phyloP scores from a whole-genome alignment of 2,797 vertebrate species.

The Oryzias dopingdopingensis region DNA sequence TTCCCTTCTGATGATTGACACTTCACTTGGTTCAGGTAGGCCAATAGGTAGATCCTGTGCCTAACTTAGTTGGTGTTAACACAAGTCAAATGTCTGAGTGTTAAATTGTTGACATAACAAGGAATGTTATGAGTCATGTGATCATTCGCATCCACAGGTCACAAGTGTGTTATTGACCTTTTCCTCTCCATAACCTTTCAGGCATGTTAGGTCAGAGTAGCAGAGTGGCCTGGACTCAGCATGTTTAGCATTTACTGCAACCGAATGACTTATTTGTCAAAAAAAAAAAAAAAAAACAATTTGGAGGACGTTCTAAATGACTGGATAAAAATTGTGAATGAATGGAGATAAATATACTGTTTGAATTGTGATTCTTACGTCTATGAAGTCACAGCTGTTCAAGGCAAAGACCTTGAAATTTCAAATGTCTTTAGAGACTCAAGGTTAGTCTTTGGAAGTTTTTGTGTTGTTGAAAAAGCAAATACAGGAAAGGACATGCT shows the following conservation, averaged over 20 bases:
- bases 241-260: conserved; percentile 2
- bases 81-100: conserved; percentile 39
- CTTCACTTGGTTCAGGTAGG: too few relatives aligned
- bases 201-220: conserved; percentile 55
- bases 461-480: conserved; percentile 62
- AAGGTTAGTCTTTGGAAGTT: conserved; percentile 63
- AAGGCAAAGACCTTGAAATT: conserved; percentile 58
- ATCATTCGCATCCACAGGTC: conserved; percentile 6
- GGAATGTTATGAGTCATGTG: conserved; percentile 64
- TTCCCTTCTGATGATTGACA: too few relatives aligned
- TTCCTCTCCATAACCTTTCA: conserved; percentile 54
- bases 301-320: not conserved
- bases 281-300: not conserved
- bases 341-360: conserved; percentile 17
- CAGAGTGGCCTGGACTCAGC: conserved; percentile 39
- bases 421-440: conserved; percentile 52
- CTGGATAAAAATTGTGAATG: not conserved
- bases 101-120: conserved; percentile 64
- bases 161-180: too few relatives aligned
- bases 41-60: conserved; percentile 35
- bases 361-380: conserved; percentile 30
- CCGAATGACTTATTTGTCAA: not conserved
- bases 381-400: conserved; percentile 43
- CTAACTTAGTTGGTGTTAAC: conserved; percentile 58
- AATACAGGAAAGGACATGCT: conserved; percentile 55